Percentiles rank a stretch among this genome's conserved stretches.
Conservation (phyloP, 2,888 invertebrate species). For the Lamellibrachia columna region DNA sequence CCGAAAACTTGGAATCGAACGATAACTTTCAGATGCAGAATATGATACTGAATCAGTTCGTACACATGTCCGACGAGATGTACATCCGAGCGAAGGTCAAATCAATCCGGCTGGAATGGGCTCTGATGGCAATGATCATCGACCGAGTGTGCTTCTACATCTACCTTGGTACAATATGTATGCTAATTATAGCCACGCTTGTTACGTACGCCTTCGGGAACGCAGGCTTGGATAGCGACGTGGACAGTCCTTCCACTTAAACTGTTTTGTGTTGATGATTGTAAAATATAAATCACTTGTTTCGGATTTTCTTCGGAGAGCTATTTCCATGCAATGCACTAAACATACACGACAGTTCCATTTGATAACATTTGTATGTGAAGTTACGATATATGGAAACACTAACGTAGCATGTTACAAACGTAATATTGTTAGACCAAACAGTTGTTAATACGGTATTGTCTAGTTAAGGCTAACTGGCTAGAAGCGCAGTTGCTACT, state of each 20-base stretch:
- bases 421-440: too few relatives aligned
- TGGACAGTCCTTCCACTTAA: not conserved
- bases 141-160: not conserved
- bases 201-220: not conserved
- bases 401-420: too few relatives aligned
- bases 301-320: not conserved
- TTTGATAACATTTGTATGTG: too few relatives aligned
- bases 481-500: too few relatives aligned
- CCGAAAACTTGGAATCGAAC: not conserved
- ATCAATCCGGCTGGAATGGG: not conserved
- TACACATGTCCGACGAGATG: not conserved
- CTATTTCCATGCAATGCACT: not conserved
- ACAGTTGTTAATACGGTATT: too few relatives aligned
- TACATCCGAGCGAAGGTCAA: not conserved
- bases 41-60: not conserved
- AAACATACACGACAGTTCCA: not conserved
- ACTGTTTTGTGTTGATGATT: not conserved
- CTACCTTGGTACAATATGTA: not conserved
- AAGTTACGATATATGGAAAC: too few relatives aligned
- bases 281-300: not conserved
- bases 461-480: too few relatives aligned
- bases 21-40: not conserved
- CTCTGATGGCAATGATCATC: not conserved
- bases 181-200: not conserved
- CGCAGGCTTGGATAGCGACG: not conserved